Evolutionary conservation across 2,888 invertebrate species (phyloP).

Genomic region (Diarsia rubi): DNA sequence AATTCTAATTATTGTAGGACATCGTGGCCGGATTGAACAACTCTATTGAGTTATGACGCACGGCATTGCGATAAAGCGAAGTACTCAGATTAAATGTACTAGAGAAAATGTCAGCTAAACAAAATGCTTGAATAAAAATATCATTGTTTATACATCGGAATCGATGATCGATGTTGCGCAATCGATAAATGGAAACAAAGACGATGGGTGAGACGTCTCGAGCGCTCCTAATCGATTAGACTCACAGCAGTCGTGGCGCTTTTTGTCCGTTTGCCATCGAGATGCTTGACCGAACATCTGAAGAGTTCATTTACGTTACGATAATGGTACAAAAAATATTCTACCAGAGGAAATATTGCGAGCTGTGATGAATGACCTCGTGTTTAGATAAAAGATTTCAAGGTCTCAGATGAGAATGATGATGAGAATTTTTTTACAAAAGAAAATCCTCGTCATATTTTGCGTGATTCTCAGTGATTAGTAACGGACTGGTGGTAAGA

Average conservation of each 20-base stretch:
- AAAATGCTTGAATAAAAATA: slow-evolving; percentile 52
- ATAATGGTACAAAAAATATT: slow-evolving; percentile 65
- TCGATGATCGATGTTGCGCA: slow-evolving; percentile 68
- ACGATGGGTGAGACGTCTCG: slow-evolving; percentile 68
- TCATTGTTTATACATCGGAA: slow-evolving; percentile 59
- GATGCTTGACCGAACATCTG: slow-evolving; percentile 73
- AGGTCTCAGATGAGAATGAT: slow-evolving; percentile 36
- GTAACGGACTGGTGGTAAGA: slow-evolving; percentile 12
- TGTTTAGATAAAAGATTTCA: slow-evolving; percentile 48
- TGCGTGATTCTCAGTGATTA: slow-evolving; percentile 17
- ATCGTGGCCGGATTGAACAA: slow-evolving; percentile 52
- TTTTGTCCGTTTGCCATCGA: slow-evolving; percentile 71
- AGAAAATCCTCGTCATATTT: slow-evolving; percentile 37
- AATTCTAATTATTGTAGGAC: slow-evolving; percentile 62
- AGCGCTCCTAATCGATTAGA: slow-evolving; percentile 79
- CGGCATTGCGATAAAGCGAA: slow-evolving; percentile 37
- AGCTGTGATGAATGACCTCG: slow-evolving; percentile 63
- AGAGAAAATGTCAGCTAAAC: slow-evolving; percentile 40
- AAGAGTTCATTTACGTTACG: slow-evolving; percentile 75
- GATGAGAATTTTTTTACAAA: slow-evolving; percentile 34
- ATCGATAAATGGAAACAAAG: slow-evolving; percentile 81
- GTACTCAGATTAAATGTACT: slow-evolving; percentile 29
- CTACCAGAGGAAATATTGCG: slow-evolving; percentile 52
- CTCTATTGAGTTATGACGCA: slow-evolving; percentile 57
- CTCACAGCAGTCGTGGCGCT: slow-evolving; percentile 69